These are phyloP conservation scores for Vollenhovia emeryi DNA, from an alignment of 1,140 invertebrate genomes.

Conservation along the genomic window DNA sequence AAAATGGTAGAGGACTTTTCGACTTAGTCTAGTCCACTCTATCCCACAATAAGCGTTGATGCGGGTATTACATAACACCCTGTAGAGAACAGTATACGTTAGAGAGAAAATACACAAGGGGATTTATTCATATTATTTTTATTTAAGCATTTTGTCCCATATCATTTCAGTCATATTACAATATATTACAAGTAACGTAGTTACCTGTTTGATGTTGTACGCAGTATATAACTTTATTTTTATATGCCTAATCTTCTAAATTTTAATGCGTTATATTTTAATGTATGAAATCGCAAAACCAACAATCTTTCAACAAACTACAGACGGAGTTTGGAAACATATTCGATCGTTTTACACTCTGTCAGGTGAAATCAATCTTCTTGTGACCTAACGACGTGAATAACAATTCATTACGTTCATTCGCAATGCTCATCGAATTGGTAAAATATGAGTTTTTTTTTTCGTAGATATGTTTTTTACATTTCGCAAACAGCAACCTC, in stretches of 20 bases:
- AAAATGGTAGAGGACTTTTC: too few species aligned
- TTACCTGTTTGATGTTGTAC: slow-evolving; percentile 59
- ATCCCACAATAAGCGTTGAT: too few species aligned
- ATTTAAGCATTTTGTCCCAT: slow-evolving; percentile 61
- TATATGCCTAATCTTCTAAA: slow-evolving; percentile 59
- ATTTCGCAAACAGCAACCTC: slow-evolving; percentile 32
- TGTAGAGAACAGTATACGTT: neutral
- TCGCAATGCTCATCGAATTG: slow-evolving; percentile 37
- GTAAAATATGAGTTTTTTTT: slow-evolving; percentile 53
- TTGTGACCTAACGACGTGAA: slow-evolving; percentile 30
- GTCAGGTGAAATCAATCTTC: slow-evolving; percentile 25
- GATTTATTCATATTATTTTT: slow-evolving; percentile 54
- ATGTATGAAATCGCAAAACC: slow-evolving; percentile 60
- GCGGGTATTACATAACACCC: too few species aligned
- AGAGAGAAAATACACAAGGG: neutral
- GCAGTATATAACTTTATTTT: slow-evolving; percentile 58
- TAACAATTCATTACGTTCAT: slow-evolving; percentile 39
- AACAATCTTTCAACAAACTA: slow-evolving; percentile 55
- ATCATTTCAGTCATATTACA: slow-evolving; percentile 61
- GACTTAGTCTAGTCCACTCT: too few species aligned
- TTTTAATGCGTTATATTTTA: slow-evolving; percentile 56
- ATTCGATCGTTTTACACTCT: slow-evolving; percentile 43
- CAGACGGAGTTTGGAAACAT: slow-evolving; percentile 51
- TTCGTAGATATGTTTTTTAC: slow-evolving; percentile 55
- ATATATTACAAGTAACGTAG: slow-evolving; percentile 60